These are phyloP conservation scores for Candoia aspera DNA, from an alignment of 2,113 vertebrate genomes.

Conservation along the genomic window DNA sequence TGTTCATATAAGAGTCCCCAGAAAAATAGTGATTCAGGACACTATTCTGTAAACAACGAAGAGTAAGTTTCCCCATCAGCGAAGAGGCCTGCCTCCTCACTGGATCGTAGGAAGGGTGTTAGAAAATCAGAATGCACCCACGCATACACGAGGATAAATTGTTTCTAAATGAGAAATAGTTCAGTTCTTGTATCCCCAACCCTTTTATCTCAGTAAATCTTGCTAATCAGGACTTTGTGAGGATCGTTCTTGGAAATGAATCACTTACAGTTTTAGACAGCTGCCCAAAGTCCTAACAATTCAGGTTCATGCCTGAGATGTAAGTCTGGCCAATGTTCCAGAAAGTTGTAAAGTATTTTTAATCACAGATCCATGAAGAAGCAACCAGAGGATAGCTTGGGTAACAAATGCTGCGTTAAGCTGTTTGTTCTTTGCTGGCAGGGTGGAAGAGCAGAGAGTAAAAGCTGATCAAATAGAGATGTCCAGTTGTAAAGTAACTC, in stretches of 20 bases:
- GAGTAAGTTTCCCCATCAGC: no score
- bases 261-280: background rate
- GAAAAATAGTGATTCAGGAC: no score
- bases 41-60: no score
- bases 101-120: background rate
- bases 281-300: background rate
- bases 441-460: background rate
- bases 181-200: background rate
- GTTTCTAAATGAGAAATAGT: background rate
- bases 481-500: background rate
- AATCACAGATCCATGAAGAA: background rate
- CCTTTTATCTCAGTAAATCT: background rate
- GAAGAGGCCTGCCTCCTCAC: background rate
- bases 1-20: no score
- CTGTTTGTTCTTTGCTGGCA: background rate
- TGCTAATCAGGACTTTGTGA: background rate
- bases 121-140: background rate
- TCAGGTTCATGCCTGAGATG: background rate
- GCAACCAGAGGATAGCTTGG: background rate
- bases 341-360: conserved; percentile 19
- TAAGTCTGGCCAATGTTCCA: conserved; percentile 28
- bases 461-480: background rate
- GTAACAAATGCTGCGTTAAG: background rate
- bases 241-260: background rate
- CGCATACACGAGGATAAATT: background rate